Evolutionary conservation across 2,797 vertebrate genomes (phyloP).

Genomic region (Dendrocincla tyrannina): DNA sequence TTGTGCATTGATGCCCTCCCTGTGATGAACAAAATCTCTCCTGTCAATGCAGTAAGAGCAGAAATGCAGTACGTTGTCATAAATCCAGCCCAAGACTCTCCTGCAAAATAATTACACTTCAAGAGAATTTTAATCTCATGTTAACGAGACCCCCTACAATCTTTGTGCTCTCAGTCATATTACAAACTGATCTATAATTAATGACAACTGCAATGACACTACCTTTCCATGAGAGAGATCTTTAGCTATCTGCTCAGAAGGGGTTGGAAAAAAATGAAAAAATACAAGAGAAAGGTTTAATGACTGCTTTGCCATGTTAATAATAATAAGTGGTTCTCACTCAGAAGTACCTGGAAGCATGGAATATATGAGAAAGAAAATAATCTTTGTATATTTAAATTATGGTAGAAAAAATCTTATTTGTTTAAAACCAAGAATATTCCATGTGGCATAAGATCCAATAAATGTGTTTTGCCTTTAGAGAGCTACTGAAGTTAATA

Average conservation of each 20-base stretch:
- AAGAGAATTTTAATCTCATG: constrained; percentile 67
- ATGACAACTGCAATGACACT: constrained; percentile 57
- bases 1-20: background rate
- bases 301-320: background rate
- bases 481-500: background rate
- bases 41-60: background rate
- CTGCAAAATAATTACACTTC: constrained; percentile 68
- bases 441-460: background rate
- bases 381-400: background rate
- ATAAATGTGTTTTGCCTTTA: background rate
- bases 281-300: background rate
- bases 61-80: background rate
- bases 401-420: background rate
- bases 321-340: background rate
- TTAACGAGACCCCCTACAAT: constrained; percentile 70
- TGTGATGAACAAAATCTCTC: background rate
- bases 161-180: constrained; percentile 64
- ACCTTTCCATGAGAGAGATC: constrained; percentile 32
- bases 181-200: constrained; percentile 75
- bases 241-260: background rate
- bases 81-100: constrained; percentile 30
- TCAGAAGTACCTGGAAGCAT: background rate
- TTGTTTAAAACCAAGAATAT: background rate
- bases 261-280: background rate
- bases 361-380: background rate